phyloP scores from a whole-genome alignment of 1,140 invertebrate genomes.

The Aporrectodea caliginosa region DNA sequence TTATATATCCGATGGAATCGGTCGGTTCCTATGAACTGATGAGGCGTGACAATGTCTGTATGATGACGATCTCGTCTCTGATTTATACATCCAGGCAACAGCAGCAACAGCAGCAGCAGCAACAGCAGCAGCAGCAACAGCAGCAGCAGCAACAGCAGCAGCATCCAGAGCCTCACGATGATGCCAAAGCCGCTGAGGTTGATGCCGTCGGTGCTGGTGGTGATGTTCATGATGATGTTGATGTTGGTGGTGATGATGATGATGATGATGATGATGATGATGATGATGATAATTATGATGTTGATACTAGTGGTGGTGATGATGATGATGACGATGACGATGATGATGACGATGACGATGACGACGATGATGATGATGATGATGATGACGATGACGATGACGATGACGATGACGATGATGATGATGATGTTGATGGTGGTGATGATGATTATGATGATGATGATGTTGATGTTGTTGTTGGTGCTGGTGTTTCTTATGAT shows the following conservation, averaged over 20 bases:
- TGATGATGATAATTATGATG: conserved; percentile 24
- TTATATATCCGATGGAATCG: no score
- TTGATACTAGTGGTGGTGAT: no score
- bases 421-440: conserved; percentile 13
- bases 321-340: neutral
- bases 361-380: neutral
- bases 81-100: neutral
- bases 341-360: conserved; percentile 11
- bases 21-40: conserved; percentile 18
- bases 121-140: neutral
- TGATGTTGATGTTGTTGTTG: neutral
- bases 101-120: neutral
- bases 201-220: neutral
- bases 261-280: conserved; percentile 11
- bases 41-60: conserved; percentile 17
- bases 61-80: conserved; percentile 14
- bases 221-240: neutral
- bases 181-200: neutral
- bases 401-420: conserved; percentile 15
- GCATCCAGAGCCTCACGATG: neutral
- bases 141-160: neutral
- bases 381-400: conserved; percentile 25
- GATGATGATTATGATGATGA: neutral
- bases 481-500: no score
- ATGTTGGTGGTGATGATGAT: no score